Evolutionary conservation across 2,888 invertebrate genomes (phyloP).

Genomic region (Pasiphila rectangulata): DNA sequence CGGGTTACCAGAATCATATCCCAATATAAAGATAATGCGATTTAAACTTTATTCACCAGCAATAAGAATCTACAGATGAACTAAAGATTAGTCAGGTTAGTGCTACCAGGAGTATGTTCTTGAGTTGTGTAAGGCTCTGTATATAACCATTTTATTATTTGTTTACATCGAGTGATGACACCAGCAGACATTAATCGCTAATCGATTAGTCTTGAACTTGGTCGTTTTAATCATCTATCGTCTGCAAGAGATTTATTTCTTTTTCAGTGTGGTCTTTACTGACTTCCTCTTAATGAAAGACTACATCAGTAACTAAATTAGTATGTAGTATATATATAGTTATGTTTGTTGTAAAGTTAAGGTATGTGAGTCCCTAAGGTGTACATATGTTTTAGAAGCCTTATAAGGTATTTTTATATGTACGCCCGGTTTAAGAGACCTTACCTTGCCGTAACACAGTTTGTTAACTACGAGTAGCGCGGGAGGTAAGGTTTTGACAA

Average conservation of each 20-base stretch:
- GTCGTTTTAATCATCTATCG: conserved; percentile 5
- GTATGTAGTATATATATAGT: too few species aligned
- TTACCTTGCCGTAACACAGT: too few species aligned
- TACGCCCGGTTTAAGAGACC: too few species aligned
- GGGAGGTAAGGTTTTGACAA: too few species aligned
- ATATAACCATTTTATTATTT: conserved; percentile 10
- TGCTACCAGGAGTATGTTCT: neutral
- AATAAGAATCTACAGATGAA: neutral
- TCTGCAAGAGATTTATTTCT: conserved; percentile 5
- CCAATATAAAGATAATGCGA: too few species aligned
- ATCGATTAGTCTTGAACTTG: conserved; percentile 12
- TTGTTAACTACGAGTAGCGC: too few species aligned
- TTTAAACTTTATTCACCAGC: neutral
- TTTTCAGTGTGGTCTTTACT: conserved; percentile 4
- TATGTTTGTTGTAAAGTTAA: too few species aligned
- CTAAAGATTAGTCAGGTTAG: neutral
- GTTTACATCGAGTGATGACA: conserved; percentile 10
- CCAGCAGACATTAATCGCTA: conserved; percentile 7
- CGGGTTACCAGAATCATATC: neutral
- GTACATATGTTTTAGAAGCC: too few species aligned
- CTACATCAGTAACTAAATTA: too few species aligned
- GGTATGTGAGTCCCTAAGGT: too few species aligned
- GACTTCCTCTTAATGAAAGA: too few species aligned
- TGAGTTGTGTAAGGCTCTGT: conserved; percentile 1
- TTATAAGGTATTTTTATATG: too few species aligned